Evolutionary conservation across 2,888 invertebrate genomes (phyloP), one percentile per base, ranked within the genome.

Genomic region (Caenorhabditis uteleia): DNA sequence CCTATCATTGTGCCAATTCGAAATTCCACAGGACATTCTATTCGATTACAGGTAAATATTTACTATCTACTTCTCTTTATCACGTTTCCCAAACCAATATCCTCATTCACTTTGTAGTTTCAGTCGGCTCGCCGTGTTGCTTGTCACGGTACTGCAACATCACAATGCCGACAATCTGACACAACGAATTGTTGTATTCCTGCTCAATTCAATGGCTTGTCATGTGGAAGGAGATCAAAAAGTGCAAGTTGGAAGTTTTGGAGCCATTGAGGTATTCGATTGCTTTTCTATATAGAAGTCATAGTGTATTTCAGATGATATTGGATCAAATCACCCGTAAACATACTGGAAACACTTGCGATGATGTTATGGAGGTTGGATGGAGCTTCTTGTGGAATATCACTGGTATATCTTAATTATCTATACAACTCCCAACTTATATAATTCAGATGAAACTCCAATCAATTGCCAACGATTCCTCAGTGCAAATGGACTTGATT

Each of bases 371-470:
- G 86, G 95, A 95, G 86, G 93, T 94, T 16, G 93, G 95, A 3
- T 97, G 97, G 97, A 94, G 94, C 57, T 93, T 94, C n/a, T 91
- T 97, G 91, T 97, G 95, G 95, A 97, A 72, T 46, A 74, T 74
- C 39, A 72, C 72, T 10, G 74, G n/a, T n/a, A n/a, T n/a, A n/a
- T n/a, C n/a, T n/a, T n/a, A n/a, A n/a, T n/a, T n/a, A n/a, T n/a
- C n/a, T n/a, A n/a, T n/a, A n/a, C n/a, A n/a, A n/a, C n/a, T n/a
- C n/a, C n/a, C n/a, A n/a, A n/a, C n/a, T n/a, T n/a, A n/a, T n/a
- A n/a, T n/a, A n/a, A n/a, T n/a, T n/a, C n/a, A n/a, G n/a, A 97
- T 84, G 95, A 97, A 86, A 95, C 95, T 12, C 91, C 94, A 39
- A 88, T 90, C 77, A 97, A 97, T 87, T 95, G 95, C 86, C 88